Base-by-base conservation (phyloP, 2,888 invertebrate species). In the Xestia c-nigrum region DNA sequence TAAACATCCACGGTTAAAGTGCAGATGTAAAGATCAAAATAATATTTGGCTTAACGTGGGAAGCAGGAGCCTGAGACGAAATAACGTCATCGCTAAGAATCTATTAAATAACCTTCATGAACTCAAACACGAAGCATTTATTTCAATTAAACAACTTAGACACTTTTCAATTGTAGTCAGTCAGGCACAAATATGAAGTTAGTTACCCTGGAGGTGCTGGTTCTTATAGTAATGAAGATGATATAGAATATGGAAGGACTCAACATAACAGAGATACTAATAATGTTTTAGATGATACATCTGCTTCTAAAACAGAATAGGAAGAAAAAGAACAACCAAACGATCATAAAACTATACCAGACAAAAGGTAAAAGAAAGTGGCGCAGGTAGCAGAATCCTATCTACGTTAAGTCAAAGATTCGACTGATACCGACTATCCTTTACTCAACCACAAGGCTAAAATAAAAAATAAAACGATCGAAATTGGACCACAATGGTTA, bases 401-500 rank as follows among this genome's bases (percentile, higher is more conserved):
- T 67, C 66, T 12, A 47, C 72, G 40, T n/a, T 24, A 64, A 43
- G n/a, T 9, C 46, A 46, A 43, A 64, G 64, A 64, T 64, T 43
- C 64, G 43, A 24, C 64, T 64, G 64, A 64, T 64, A 64, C n/a
- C 3, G 6, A 64, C 64, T 72, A 74, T 72, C 71, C 59, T 63
- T 72, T 69, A 19, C 52, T 66, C 12, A 46, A 85, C 83, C 87
- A 72, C 87, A 78, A 86, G 66, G 78, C 47, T 66, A 65, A 69
- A 69, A 79, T 55, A 74, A 88, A 81, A 76, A 82, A 76, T 50
- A 76, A 66, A 77, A 80, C 67, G 52, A 59, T 81, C 76, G 65
- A 67, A 77, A 85, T 80, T 77, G 72, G 59, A 86, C 80, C 88
- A 86, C 78, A 88, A 79, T 81, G 67, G 77, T 43, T 66, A 83